Percentiles rank a stretch among this genome's conserved stretches.
These are phyloP conservation scores for Dryocosmus kuriphilus DNA, from an alignment of 2,888 invertebrate genomes.

Conservation along the genomic window DNA sequence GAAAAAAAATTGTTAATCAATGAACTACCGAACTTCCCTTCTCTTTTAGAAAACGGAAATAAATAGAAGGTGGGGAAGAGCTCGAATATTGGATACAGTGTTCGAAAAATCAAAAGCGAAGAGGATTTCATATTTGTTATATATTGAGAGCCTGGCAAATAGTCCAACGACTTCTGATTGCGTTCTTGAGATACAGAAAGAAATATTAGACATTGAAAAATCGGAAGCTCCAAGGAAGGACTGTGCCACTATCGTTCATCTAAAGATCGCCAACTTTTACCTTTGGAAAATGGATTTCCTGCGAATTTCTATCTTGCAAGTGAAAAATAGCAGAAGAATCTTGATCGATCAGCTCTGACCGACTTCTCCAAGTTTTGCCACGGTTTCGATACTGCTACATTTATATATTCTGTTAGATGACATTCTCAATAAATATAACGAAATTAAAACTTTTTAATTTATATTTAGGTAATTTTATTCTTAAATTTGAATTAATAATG, in stretches of 20 bases:
- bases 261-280: constrained; percentile 18
- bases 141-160: constrained; percentile 1
- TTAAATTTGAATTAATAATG: too few relatives aligned
- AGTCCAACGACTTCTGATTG: neutral
- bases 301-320: constrained; percentile 5
- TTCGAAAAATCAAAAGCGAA: neutral
- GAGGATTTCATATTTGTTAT: constrained; percentile 1
- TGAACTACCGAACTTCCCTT: neutral
- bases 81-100: neutral
- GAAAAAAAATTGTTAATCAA: neutral
- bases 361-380: constrained; percentile 11
- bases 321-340: constrained; percentile 29
- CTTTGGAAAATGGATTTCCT: constrained; percentile 21
- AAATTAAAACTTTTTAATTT: neutral
- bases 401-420: constrained; percentile 4
- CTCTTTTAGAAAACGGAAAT: neutral
- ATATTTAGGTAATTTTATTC: too few relatives aligned
- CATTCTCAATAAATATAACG: neutral
- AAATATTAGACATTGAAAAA: constrained; percentile 8
- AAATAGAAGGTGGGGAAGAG: constrained; percentile 9
- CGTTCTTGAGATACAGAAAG: neutral
- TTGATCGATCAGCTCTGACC: constrained; percentile 17
- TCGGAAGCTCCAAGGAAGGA: neutral
- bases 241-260: constrained; percentile 5
- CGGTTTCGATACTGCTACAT: constrained; percentile 7